Conservation (phyloP, 2,888 invertebrate species). For the Calameuta pallipes region DNA sequence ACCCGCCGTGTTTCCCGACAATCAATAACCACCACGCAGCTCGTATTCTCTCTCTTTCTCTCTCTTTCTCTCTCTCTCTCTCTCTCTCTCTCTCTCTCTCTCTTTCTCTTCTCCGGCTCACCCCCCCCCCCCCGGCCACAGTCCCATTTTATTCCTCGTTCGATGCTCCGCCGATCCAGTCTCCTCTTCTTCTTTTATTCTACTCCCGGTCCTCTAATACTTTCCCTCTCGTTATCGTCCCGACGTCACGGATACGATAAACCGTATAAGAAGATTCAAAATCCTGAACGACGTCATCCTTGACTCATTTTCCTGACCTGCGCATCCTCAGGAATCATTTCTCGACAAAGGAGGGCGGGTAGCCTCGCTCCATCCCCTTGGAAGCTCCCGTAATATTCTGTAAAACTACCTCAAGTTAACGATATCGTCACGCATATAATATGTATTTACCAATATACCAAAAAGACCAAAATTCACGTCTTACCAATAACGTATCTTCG, state of each 20-base stretch:
- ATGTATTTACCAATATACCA: background rate
- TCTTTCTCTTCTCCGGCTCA: background rate
- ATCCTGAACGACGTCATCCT: background rate
- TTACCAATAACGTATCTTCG: background rate
- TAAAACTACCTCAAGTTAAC: background rate
- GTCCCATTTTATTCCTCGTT: background rate
- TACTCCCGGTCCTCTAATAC: background rate
- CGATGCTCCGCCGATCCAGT: background rate
- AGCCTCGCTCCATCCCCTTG: background rate
- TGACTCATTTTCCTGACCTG: background rate
- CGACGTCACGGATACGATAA: background rate
- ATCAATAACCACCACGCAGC: conserved; percentile 24
- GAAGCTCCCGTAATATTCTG: background rate
- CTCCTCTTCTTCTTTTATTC: background rate
- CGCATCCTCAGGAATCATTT: background rate
- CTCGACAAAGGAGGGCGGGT: background rate
- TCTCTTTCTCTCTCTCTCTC: background rate
- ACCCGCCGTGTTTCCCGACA: conserved; percentile 18
- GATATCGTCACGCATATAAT: background rate
- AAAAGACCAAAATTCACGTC: background rate
- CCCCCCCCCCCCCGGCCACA: background rate
- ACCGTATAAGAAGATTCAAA: background rate
- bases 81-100: background rate
- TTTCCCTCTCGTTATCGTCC: background rate
- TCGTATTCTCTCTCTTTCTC: background rate